A percentile compares a stretch with the other conserved stretches of the same genome.
phyloP scores from a whole-genome alignment of 2,888 invertebrate genomes.

The Lissocephala sabroskyi region DNA sequence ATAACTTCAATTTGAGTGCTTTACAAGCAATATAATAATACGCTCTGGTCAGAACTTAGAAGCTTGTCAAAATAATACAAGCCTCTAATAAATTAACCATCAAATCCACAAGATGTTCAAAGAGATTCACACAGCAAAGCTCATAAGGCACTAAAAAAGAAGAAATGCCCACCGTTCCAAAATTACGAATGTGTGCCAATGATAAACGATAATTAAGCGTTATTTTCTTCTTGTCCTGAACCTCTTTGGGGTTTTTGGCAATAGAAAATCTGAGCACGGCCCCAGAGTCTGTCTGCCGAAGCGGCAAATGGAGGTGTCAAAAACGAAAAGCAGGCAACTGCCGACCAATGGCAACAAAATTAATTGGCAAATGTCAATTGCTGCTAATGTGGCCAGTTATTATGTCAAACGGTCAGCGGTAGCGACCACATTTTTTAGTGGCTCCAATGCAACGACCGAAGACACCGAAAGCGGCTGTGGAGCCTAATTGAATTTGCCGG shows the following conservation, averaged over 20 bases:
- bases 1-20: no score
- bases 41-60: slow-evolving; percentile 27
- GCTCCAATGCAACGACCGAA: slow-evolving; percentile 18
- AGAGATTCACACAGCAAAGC: no score
- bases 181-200: no score
- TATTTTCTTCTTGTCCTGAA: no score
- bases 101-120: no score
- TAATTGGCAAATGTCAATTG: slow-evolving; percentile 63
- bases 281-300: slow-evolving; percentile 49
- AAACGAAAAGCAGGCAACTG: slow-evolving; percentile 48
- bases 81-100: no score
- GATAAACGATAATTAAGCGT: no score
- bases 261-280: slow-evolving; percentile 62
- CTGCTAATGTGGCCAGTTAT: slow-evolving; percentile 64
- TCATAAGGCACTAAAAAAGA: no score
- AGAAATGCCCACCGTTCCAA: no score
- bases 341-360: slow-evolving; percentile 36
- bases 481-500: slow-evolving; percentile 29
- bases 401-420: slow-evolving; percentile 59
- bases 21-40: slow-evolving; percentile 55
- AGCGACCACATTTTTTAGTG: slow-evolving; percentile 26
- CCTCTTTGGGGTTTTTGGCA: no score
- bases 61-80: slow-evolving; percentile 44
- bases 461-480: background rate
- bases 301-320: slow-evolving; percentile 63